phyloP scores from a whole-genome alignment of 2,113 vertebrate genomes.

The Siniperca chuatsi region DNA sequence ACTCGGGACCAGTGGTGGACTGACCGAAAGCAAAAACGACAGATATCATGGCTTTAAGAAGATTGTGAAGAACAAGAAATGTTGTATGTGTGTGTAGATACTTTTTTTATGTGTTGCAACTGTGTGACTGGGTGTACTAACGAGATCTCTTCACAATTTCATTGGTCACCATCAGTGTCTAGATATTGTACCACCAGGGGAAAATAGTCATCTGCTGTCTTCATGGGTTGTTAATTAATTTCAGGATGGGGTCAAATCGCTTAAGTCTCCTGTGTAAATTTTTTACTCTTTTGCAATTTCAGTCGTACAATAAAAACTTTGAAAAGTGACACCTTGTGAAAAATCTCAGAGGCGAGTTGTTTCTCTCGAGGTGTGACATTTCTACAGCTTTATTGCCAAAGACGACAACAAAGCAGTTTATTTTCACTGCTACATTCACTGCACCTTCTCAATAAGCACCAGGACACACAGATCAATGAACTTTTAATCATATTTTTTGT shows the following conservation, averaged over 20 bases:
- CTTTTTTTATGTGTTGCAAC: not conserved
- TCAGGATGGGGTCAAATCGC: slow-evolving; percentile 61
- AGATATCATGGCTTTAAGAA: too few species aligned
- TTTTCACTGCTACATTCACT: slow-evolving; percentile 1
- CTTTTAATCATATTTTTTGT: slow-evolving; percentile 6
- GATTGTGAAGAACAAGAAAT: not conserved
- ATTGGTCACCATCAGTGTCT: not conserved
- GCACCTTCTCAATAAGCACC: not conserved
- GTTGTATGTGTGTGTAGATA: not conserved
- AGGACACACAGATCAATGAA: slow-evolving; percentile 17
- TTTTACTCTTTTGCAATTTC: slow-evolving; percentile 24
- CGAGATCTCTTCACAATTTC: slow-evolving; percentile 1
- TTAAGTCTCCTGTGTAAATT: slow-evolving; percentile 33
- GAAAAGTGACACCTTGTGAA: slow-evolving; percentile 32
- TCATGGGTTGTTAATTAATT: slow-evolving; percentile 71
- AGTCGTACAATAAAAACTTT: slow-evolving; percentile 27
- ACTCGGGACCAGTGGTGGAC: too few species aligned
- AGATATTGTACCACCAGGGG: slow-evolving; percentile 24
- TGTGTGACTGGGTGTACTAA: not conserved
- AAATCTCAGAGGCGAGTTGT: slow-evolving; percentile 30
- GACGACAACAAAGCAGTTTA: not conserved
- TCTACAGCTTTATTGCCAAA: slow-evolving; percentile 22
- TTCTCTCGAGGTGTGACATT: slow-evolving; percentile 15
- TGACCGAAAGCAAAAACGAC: too few species aligned
- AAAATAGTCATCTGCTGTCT: slow-evolving; percentile 59